Evolutionary conservation across 1,140 invertebrate genomes (phyloP).

Genomic region (silkworm (Bombyx mori)): DNA sequence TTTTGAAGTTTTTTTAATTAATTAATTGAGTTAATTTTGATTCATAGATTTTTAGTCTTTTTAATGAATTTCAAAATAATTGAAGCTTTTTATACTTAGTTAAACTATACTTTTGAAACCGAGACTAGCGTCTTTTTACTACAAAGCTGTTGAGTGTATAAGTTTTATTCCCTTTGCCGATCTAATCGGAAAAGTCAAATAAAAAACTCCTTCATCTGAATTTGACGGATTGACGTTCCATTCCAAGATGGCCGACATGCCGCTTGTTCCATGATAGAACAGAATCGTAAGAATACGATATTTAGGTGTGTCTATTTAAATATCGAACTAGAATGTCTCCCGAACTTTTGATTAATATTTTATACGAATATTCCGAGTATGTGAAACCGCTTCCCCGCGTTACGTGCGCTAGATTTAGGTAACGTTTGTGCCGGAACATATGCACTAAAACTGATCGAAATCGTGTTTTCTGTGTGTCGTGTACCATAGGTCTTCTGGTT

Average conservation of each 20-base stretch:
- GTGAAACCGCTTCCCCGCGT: slow-evolving; percentile 54
- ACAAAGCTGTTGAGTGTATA: no score
- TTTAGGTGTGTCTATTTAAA: slow-evolving; percentile 77
- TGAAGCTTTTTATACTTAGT: no score
- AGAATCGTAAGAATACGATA: slow-evolving; percentile 73
- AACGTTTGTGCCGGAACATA: slow-evolving; percentile 69
- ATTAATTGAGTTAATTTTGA: no score
- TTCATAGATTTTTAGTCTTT: no score
- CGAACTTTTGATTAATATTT: slow-evolving; percentile 61
- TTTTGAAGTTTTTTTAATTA: no score
- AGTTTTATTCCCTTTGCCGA: no score
- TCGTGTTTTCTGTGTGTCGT: slow-evolving; percentile 67
- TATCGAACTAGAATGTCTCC: slow-evolving; percentile 74
- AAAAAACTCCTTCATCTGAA: no score
- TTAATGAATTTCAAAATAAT: no score
- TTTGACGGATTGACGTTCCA: slow-evolving; percentile 67
- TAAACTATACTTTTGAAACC: no score
- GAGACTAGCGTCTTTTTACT: no score
- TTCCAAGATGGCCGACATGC: slow-evolving; percentile 71
- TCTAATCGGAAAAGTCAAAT: no score
- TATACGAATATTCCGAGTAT: slow-evolving; percentile 56
- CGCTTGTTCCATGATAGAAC: slow-evolving; percentile 72
- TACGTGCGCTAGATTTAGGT: slow-evolving; percentile 68
- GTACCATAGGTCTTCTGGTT: slow-evolving; percentile 64
- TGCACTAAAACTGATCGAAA: slow-evolving; percentile 62